A percentile compares a stretch with the other conserved stretches of the same genome.
phyloP scores from a whole-genome alignment of 2,797 vertebrate species.

The Momotus momota region DNA sequence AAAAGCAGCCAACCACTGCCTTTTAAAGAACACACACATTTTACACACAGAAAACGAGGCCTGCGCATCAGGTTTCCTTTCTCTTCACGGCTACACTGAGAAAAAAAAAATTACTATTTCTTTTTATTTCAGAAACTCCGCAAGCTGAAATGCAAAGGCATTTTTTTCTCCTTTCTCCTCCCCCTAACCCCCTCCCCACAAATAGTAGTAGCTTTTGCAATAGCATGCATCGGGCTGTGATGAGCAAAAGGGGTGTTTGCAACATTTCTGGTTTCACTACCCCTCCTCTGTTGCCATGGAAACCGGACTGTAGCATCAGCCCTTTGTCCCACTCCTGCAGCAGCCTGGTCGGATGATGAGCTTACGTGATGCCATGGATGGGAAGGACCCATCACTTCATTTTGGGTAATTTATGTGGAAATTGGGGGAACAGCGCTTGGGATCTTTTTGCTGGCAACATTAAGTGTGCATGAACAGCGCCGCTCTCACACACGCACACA shows the following conservation, averaged over 20 bases:
- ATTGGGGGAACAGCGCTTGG: background rate
- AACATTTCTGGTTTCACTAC: slow-evolving; percentile 77
- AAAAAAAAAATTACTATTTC: slow-evolving; percentile 25
- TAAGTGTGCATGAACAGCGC: accelerated
- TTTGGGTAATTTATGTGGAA: background rate
- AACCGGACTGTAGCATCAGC: slow-evolving; percentile 91
- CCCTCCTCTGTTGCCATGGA: slow-evolving; percentile 92
- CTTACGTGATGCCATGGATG: slow-evolving; percentile 33
- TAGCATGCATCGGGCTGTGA: slow-evolving; percentile 51
- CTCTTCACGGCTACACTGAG: slow-evolving; percentile 48
- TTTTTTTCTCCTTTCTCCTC: background rate
- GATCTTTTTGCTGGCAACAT: background rate
- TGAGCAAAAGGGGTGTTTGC: slow-evolving; percentile 75
- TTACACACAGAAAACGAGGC: slow-evolving; percentile 82
- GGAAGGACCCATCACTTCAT: background rate
- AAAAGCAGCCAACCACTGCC: slow-evolving; percentile 90
- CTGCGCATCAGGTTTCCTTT: slow-evolving; percentile 61
- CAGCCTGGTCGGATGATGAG: slow-evolving; percentile 69
- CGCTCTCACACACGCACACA: background rate
- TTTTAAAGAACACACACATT: slow-evolving; percentile 85
- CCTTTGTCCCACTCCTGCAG: slow-evolving; percentile 85
- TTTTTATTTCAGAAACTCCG: slow-evolving; percentile 22
- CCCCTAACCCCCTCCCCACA: background rate
- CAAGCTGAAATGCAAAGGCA: slow-evolving; percentile 52
- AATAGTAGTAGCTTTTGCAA: slow-evolving; percentile 41